These are phyloP conservation scores for Melanerpes formicivorus DNA, from an alignment of 2,113 vertebrate genomes.

Conservation along the genomic window DNA sequence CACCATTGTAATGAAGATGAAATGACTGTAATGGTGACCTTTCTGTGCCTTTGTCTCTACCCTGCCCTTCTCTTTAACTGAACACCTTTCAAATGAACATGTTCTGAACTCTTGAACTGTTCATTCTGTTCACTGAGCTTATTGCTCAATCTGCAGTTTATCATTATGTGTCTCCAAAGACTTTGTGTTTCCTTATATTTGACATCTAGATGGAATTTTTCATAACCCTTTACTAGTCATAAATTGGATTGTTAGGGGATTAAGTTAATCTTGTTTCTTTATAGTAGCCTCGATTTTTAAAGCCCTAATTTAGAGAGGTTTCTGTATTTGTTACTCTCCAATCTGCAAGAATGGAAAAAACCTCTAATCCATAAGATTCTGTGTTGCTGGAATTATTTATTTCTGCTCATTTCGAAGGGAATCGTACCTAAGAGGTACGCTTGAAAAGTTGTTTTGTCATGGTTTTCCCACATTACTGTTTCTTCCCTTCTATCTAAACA, in stretches of 20 bases:
- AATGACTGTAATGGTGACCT: slow-evolving; percentile 76
- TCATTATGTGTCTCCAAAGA: slow-evolving; percentile 77
- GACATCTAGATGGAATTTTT: slow-evolving; percentile 77
- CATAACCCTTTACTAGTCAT: slow-evolving; percentile 78
- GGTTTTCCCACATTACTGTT: slow-evolving; percentile 58
- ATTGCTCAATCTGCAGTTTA: slow-evolving; percentile 76
- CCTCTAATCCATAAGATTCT: not conserved
- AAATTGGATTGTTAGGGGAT: slow-evolving; percentile 81
- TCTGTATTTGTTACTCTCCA: slow-evolving; percentile 54
- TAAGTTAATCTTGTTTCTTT: slow-evolving; percentile 75
- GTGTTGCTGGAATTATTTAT: slow-evolving; percentile 67
- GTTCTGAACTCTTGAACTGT: slow-evolving; percentile 81
- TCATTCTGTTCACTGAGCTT: slow-evolving; percentile 69
- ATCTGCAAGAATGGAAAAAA: slow-evolving; percentile 42
- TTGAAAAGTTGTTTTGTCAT: slow-evolving; percentile 68
- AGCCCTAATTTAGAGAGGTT: slow-evolving; percentile 70
- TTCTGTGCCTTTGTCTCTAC: slow-evolving; percentile 77
- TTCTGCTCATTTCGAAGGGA: slow-evolving; percentile 70
- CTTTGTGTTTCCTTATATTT: slow-evolving; percentile 70
- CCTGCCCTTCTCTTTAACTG: slow-evolving; percentile 76
- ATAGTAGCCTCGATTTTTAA: slow-evolving; percentile 66
- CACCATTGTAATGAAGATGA: slow-evolving; percentile 76
- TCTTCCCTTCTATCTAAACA: slow-evolving; percentile 52
- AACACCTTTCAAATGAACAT: slow-evolving; percentile 76
- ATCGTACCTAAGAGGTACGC: slow-evolving; percentile 70